Percentiles rank a stretch among this genome's conserved stretches.
Conservation (phyloP, 2,113 vertebrate species). For the Haliaeetus leucogaster region DNA sequence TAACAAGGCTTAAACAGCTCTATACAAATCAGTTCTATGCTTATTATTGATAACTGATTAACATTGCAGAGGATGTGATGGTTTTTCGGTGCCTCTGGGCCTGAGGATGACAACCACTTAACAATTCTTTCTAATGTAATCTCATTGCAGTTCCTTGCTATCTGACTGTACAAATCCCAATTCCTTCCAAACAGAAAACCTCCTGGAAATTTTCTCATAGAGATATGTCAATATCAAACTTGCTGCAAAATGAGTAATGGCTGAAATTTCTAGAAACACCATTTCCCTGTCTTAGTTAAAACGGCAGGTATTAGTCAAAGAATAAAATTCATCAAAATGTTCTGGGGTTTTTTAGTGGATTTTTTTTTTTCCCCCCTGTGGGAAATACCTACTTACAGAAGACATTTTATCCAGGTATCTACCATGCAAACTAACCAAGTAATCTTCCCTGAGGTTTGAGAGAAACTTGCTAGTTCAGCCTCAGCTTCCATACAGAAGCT, state of each 20-base stretch:
- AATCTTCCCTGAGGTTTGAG: background rate
- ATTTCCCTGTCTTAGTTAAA: background rate
- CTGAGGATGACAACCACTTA: background rate
- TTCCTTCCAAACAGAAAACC: background rate
- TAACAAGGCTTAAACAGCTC: background rate
- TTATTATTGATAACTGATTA: background rate
- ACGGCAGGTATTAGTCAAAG: background rate
- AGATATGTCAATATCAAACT: rapidly evolving
- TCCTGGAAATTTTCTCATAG: background rate
- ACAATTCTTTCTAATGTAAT: background rate
- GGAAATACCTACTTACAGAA: background rate
- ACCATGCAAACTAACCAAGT: background rate
- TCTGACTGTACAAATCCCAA: background rate
- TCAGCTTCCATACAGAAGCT: background rate
- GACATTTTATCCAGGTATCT: background rate
- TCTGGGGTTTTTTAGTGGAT: background rate
- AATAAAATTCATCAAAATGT: background rate
- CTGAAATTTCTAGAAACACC: background rate
- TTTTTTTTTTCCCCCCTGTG: background rate
- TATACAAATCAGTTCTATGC: background rate
- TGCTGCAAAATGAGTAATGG: background rate
- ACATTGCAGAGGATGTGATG: background rate
- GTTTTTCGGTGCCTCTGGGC: background rate
- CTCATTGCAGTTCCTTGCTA: background rate
- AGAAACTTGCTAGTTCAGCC: background rate